Evolutionary conservation across 2,113 vertebrate genomes (phyloP).

Genomic region (Indicator indicator): DNA sequence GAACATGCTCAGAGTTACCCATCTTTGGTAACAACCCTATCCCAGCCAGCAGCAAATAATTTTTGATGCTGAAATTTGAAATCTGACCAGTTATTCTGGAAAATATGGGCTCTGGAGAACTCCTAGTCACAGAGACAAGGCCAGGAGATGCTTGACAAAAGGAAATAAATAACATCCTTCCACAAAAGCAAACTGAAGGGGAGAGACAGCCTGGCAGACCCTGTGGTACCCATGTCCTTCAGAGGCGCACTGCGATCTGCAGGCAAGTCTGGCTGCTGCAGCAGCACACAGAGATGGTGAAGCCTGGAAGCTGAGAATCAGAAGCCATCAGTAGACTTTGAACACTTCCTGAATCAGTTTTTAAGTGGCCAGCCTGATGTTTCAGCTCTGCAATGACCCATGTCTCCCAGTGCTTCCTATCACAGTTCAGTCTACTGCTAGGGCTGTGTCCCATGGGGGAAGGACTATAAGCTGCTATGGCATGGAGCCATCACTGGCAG

Average conservation of each 20-base stretch:
- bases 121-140: neutral
- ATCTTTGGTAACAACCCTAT: neutral
- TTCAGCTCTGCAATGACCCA: neutral
- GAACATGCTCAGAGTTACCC: neutral
- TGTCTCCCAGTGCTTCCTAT: neutral
- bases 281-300: neutral
- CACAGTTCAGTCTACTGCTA: neutral
- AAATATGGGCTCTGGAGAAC: neutral
- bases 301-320: rapidly evolving
- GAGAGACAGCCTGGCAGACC: neutral
- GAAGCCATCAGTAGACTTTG: neutral
- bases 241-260: neutral
- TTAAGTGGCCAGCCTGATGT: neutral
- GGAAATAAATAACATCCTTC: neutral
- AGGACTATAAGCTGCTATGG: neutral
- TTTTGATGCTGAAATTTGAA: neutral
- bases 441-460: neutral
- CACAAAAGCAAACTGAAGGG: neutral
- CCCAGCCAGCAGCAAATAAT: neutral
- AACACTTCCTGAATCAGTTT: neutral
- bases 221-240: neutral
- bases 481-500: neutral
- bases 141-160: neutral
- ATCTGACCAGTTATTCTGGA: neutral
- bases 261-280: neutral